Evolutionary conservation across 2,797 vertebrate species (phyloP).

Genomic region (Nyctalus aviator): DNA sequence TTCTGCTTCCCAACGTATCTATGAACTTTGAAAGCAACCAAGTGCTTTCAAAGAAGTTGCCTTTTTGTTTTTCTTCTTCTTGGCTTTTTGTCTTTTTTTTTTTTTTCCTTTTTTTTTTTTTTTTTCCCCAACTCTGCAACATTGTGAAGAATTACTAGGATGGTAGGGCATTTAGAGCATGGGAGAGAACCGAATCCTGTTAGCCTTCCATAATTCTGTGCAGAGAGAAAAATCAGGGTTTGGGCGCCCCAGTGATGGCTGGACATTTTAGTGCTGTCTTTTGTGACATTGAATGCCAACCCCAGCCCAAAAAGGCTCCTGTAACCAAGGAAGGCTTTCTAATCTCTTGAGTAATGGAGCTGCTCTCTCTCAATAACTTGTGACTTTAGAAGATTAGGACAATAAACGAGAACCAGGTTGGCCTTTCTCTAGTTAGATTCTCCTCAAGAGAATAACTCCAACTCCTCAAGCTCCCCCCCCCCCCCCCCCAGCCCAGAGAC

Average conservation of each 20-base stretch:
- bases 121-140: background rate
- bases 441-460: too few relatives aligned
- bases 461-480: too few relatives aligned
- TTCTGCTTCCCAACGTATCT: constrained; percentile 48
- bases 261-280: background rate
- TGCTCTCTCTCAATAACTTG: background rate
- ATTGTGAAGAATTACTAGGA: background rate
- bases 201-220: background rate
- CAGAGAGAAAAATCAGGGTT: background rate
- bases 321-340: background rate
- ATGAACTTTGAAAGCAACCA: background rate
- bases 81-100: background rate
- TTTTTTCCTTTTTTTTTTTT: background rate
- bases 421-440: background rate
- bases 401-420: background rate
- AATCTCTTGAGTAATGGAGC: background rate
- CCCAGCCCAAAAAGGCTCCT: background rate
- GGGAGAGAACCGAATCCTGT: background rate
- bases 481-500: background rate
- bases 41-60: constrained; percentile 30
- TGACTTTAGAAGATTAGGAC: background rate
- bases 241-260: background rate
- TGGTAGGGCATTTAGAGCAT: background rate
- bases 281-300: background rate
- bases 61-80: background rate